Percentiles rank a stretch among this genome's conserved stretches.
Conservation (phyloP, 2,113 vertebrate species). For the Condylura cristata region DNA sequence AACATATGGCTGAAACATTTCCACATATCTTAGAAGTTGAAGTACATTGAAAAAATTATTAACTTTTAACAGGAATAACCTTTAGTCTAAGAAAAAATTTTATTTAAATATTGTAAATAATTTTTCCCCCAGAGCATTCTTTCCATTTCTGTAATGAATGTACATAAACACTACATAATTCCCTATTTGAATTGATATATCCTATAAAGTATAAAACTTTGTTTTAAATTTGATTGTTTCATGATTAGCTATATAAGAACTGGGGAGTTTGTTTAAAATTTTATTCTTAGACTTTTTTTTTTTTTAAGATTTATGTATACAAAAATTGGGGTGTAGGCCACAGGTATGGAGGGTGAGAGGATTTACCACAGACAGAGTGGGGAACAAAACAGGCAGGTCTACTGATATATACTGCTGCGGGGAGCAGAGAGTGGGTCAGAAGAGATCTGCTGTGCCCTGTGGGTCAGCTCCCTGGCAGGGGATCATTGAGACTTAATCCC, state of each 20-base stretch:
- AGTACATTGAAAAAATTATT: conserved; percentile 20
- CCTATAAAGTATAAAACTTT: conserved; percentile 14
- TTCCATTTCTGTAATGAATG: conserved; percentile 38
- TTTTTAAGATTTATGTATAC: no score
- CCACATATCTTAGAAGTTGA: not conserved
- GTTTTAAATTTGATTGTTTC: not conserved
- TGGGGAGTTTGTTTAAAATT: not conserved
- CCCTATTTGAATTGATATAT: conserved; percentile 38
- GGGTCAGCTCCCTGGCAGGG: no score
- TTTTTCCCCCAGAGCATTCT: not conserved
- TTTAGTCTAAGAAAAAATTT: not conserved
- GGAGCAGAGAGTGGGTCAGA: no score
- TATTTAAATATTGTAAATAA: not conserved
- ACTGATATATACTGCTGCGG: no score
- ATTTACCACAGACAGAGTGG: no score
- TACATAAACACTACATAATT: conserved; percentile 15
- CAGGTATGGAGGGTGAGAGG: no score
- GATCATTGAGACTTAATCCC: no score
- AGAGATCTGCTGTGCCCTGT: no score
- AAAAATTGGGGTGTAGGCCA: no score
- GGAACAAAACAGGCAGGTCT: no score
- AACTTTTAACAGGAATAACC: conserved; percentile 29
- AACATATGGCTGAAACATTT: not conserved
- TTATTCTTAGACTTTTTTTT: not conserved
- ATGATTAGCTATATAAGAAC: not conserved